Conservation (phyloP, 2,113 vertebrate genomes). For the Mastomys natalensis region DNA sequence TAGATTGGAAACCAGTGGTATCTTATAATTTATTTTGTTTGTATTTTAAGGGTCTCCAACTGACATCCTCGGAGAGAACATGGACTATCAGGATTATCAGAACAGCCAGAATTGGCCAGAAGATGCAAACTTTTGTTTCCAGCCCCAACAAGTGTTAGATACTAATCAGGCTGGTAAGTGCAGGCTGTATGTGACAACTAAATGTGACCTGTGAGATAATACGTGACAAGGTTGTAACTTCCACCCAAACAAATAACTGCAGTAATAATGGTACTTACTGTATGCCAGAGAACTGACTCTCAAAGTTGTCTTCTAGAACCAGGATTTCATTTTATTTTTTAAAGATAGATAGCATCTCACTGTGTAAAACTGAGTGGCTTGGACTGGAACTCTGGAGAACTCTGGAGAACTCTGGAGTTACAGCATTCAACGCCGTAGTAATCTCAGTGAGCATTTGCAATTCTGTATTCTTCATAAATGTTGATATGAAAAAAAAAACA, state of each 20-base stretch:
- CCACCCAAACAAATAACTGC: not conserved
- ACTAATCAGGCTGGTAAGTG: conserved; percentile 83
- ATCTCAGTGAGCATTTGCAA: not conserved
- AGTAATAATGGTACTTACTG: not conserved
- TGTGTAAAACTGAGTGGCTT: not conserved
- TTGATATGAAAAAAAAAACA: not conserved
- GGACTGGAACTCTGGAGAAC: not conserved
- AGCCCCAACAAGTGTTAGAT: conserved; percentile 65
- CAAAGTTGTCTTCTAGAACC: not conserved
- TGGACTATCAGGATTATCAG: conserved; percentile 84
- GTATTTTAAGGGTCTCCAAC: conserved; percentile 79
- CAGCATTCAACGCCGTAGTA: not conserved
- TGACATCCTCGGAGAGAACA: conserved; percentile 81
- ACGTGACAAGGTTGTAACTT: not conserved
- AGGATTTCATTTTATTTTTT: not conserved
- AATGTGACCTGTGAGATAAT: not conserved
- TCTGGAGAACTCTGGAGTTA: not conserved
- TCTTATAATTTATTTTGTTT: conserved; percentile 49
- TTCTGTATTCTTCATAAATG: not conserved
- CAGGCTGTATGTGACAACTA: fast-evolving
- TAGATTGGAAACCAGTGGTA: not conserved
- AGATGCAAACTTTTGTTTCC: conserved; percentile 82
- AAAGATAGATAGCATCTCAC: not conserved
- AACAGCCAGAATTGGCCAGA: conserved; percentile 81
- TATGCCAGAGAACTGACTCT: not conserved